Base-by-base conservation (phyloP, 1,140 invertebrate species). In the Hyles vespertilio region DNA sequence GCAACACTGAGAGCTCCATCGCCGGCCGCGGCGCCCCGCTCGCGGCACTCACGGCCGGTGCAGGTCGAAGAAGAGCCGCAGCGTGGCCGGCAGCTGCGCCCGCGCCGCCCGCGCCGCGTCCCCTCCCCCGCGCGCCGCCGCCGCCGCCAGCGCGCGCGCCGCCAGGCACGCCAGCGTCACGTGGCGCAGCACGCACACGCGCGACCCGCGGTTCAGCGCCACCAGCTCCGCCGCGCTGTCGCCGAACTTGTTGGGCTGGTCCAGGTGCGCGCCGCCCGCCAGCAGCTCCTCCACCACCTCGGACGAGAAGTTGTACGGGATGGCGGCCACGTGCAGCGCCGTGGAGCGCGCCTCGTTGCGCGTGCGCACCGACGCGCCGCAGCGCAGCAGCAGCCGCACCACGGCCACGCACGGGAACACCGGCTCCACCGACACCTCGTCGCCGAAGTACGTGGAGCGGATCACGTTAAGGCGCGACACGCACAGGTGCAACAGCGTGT, bases 391-490 rank as follows among this genome's bases (percentile, higher is more conserved):
- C 65, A 95, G 87, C 66, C 91, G 91, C 49, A 93, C 92, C 11
- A 95, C 93, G 48, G 90, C 87, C 53, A 90, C 87, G 74, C 92
- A 91, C 12, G 95, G 96, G 88, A 96, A 97, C 63, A 95, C 93
- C 57, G 91, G 87, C 92, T 93, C 22, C 45, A 73, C 85, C 40
- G 69, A 77, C 60, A 92, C 91, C 75, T 95, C 95, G 68, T 96
- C 94, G 56, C 92, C 90, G 71, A 95, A 94, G 78, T 95, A 94
- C 70, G 92, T 93, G 72, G 93, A 94, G 74, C 93, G 93, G 51
- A 97, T 93, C 3, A 94, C 93, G 85, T 96, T 97, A 47, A 94
- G 91, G 62, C 93, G 92, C 3, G 94, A 96, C 33, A 95, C 94
- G 61, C 93, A 94, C 51, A 97, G 87, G 89, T 97, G 96, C 32